Percentiles rank a stretch among this genome's conserved stretches.
Evolutionary conservation across 1,140 invertebrate genomes (phyloP).

Genomic region (Drosophila tani): DNA sequence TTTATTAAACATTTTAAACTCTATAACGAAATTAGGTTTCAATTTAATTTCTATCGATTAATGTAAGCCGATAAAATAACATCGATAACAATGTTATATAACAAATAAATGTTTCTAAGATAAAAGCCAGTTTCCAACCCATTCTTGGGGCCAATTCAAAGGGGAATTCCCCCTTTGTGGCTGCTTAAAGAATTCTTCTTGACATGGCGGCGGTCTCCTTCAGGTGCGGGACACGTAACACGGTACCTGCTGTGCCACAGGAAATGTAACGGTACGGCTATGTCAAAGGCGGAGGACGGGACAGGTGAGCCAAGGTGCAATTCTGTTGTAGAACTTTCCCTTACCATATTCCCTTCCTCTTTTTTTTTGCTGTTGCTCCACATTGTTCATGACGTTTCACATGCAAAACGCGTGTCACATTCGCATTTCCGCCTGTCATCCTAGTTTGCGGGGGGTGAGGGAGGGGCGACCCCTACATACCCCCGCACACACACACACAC

Average conservation of each 20-base stretch:
- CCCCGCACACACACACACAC: background rate
- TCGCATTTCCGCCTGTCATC: slow-evolving; percentile 82
- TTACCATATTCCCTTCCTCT: slow-evolving; percentile 2
- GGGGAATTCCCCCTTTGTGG: background rate
- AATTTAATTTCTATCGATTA: background rate
- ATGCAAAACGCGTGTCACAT: slow-evolving; percentile 84
- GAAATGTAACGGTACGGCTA: slow-evolving; percentile 32
- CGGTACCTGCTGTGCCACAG: slow-evolving; percentile 41
- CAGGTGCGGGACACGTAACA: slow-evolving; percentile 18
- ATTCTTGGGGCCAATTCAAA: background rate
- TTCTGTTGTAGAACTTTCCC: slow-evolving; percentile 30
- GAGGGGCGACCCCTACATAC: background rate
- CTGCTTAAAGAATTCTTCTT: slow-evolving; percentile 11
- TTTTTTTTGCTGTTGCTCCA: slow-evolving; percentile 17
- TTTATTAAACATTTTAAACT: no score
- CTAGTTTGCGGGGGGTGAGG: slow-evolving; percentile 58
- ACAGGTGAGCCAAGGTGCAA: slow-evolving; percentile 8
- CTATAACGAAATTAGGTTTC: background rate
- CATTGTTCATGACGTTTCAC: slow-evolving; percentile 81
- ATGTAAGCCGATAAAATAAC: background rate
- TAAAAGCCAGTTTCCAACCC: background rate
- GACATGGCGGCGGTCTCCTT: slow-evolving; percentile 20
- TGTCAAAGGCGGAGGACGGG: background rate
- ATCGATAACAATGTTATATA: background rate
- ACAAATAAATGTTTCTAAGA: background rate